Evolutionary conservation across 1,140 invertebrate species (phyloP).

Genomic region (Lucilia cuprina): DNA sequence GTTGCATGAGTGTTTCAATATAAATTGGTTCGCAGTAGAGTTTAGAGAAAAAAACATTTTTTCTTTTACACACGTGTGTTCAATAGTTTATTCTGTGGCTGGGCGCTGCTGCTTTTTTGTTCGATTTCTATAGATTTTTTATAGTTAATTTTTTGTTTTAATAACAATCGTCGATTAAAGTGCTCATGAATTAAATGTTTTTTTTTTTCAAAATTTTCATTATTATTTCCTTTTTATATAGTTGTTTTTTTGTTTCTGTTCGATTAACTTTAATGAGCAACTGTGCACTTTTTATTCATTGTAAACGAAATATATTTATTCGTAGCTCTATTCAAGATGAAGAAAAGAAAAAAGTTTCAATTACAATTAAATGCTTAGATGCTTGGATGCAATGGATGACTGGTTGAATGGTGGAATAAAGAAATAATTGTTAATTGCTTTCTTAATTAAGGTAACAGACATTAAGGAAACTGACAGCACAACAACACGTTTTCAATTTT

Average conservation of each 20-base stretch:
- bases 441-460: background rate
- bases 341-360: background rate
- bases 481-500: background rate
- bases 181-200: constrained; percentile 5
- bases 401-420: background rate
- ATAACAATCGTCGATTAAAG: background rate
- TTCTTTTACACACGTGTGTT: background rate
- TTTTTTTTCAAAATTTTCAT: background rate
- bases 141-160: background rate
- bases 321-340: background rate
- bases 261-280: background rate
- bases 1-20: too few species aligned
- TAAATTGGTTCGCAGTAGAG: background rate
- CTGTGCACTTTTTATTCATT: background rate
- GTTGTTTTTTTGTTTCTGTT: background rate
- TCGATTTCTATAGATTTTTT: too few species aligned
- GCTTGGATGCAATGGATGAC: background rate
- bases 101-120: background rate
- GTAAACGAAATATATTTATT: too few species aligned
- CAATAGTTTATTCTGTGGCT: background rate
- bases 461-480: background rate
- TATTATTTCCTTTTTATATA: background rate
- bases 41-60: background rate
- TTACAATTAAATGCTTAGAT: background rate
- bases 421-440: background rate